Evolutionary conservation across 1,140 invertebrate species (phyloP), one percentile per base, ranked within the genome.

Genomic region (Bradynema listronoti): DNA sequence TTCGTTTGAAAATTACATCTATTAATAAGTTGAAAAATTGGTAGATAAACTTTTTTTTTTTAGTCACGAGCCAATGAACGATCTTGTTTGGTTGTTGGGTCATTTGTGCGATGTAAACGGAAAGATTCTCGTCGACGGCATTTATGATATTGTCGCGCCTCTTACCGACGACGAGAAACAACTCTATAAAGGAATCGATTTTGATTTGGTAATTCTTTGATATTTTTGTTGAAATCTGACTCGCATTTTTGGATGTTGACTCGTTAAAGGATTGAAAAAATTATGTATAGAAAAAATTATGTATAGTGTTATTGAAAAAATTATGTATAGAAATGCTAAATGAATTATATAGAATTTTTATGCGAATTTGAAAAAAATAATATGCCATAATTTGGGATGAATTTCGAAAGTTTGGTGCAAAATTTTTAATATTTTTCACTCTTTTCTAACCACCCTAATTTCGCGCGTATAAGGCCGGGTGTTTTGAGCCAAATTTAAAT

Each of bases 111-210:
- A 91, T 77, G 84, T 85, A 58, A 84, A 91, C 66, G 89, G 88
- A 16, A 86, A 86, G 58, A 91, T 95, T 68, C 77, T 87, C 2
- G 81, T 94, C 29, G 85, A 86, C 24, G 87, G 85, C 45, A 84
- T 93, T 34, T 85, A 87, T 72, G 84, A 90, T 58, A 85, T 87
- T 65, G 89, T 91, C 6, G 84, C 84, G 27, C 82, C 86, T 16
- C 41, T 82, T 2, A 86, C 86, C 6, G 80, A 85, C 16, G 84
- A 84, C 56, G 93, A 98, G 80, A 78, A 85, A 58, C 81, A 84
- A 43, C 81, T 86, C 6, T 98, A 97, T 78, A 82, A 86, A 43
- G 83, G 84, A 33, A 94, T 96, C 78, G 89, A 93, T 69, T 97
- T 96, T 80, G 86, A 91, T 80, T 82, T 87, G 22, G 80, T 82